Base-by-base conservation (phyloP, 1,140 invertebrate genomes). In the Homalodisca vitripennis region DNA sequence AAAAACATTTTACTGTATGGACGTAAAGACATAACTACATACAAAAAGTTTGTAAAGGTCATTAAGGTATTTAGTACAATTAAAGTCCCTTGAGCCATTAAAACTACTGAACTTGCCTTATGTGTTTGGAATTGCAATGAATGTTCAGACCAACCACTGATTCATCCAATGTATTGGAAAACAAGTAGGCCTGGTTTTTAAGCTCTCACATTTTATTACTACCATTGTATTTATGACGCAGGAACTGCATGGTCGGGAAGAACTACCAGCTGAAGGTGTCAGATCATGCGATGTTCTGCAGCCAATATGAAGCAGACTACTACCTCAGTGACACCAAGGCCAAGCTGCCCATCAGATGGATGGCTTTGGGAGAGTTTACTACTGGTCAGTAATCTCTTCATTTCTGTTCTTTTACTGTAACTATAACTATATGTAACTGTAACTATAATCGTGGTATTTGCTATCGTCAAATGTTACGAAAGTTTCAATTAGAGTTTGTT, bases 241-340 rank as follows among this genome's bases (percentile, higher is more conserved):
- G 94, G 71, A 97, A 97, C 81, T 92, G 93, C 76, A 87, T 94
- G 64, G 89, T 95, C 22, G 91, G 88, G 70, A 87, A 91, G 71
- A 88, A 91, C 73, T 88, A 92, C 70, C 82, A 86, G 47, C 86
- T 95, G 75, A 94, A 95, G 82, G 88, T 96, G 68, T 90, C 92
- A 10, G 93, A 96, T 81, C 93, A 95, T 79, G 93, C 92, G 1
- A 93, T 94, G 86, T 93, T 91, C 76, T 91, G 92, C 72, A 88
- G 86, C 72, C 85, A 91, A 71, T 95, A 93, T 78, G 87, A 92
- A 62, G 80, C 84, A 0, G 92, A 95, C 76, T 95, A 95, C 78
- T 92, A 92, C 77, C 83, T 92, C 24, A 90, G 92, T 74, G 91
- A 92, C 71, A 92, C 89, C 27, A 90, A 92, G 73, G 87, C 89